A percentile compares a stretch with the other conserved stretches of the same genome.
phyloP scores from a whole-genome alignment of 2,888 invertebrate species.

The Digitonthophagus gazella region DNA sequence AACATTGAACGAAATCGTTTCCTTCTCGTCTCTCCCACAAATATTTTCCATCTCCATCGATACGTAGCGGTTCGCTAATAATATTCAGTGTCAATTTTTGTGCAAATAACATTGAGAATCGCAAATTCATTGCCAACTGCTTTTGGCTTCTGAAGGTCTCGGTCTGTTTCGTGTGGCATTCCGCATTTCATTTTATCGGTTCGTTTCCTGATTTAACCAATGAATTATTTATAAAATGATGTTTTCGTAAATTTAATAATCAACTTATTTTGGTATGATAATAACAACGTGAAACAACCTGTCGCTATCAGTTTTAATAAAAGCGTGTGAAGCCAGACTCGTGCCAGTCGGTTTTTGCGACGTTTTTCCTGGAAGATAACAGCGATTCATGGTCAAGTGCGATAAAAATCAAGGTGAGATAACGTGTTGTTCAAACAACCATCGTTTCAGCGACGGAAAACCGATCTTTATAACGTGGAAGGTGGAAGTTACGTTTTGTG shows the following conservation, averaged over 20 bases:
- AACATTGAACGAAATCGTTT: conserved; percentile 13
- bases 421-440: background rate
- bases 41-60: background rate
- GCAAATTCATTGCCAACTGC: conserved; percentile 11
- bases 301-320: too few species aligned
- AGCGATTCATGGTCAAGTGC: background rate
- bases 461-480: too few species aligned
- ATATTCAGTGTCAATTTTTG: background rate
- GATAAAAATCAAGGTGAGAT: background rate
- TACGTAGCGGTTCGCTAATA: background rate
- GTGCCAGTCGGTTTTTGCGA: background rate
- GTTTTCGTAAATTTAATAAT: too few species aligned
- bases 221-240: background rate
- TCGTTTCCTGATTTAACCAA: background rate
- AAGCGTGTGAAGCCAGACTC: background rate
- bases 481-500: background rate
- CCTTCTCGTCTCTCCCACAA: background rate
- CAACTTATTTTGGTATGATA: too few species aligned
- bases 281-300: too few species aligned
- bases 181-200: background rate
- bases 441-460: background rate
- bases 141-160: conserved; percentile 15
- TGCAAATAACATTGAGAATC: conserved; percentile 6
- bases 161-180: background rate
- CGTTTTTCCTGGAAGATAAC: background rate